Evolutionary conservation across 2,888 invertebrate genomes (phyloP).

Genomic region (Fabriciana adippe): DNA sequence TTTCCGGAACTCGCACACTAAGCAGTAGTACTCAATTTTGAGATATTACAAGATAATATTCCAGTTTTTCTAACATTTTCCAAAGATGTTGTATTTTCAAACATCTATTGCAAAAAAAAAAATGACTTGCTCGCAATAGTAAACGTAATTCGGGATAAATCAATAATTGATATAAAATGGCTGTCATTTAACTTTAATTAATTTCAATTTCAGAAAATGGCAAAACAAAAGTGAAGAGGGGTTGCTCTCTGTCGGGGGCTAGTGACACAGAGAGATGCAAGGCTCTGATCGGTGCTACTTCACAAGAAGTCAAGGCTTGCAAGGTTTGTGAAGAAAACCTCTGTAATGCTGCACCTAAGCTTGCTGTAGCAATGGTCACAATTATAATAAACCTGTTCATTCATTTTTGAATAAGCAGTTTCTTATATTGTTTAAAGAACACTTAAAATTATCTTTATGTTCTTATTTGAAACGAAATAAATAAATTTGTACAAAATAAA

Average conservation of each 20-base stretch:
- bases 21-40: too few relatives aligned
- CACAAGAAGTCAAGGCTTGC: background rate
- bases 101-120: too few relatives aligned
- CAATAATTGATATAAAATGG: background rate
- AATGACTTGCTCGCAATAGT: too few relatives aligned
- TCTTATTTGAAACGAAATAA: too few relatives aligned
- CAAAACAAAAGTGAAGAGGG: background rate
- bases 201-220: conserved; percentile 10
- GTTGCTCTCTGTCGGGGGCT: conserved; percentile 1
- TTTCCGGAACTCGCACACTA: too few relatives aligned
- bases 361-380: background rate
- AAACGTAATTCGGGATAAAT: too few relatives aligned
- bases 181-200: background rate
- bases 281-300: background rate
- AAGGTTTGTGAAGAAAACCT: background rate
- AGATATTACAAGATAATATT: too few relatives aligned
- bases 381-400: background rate
- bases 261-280: background rate
- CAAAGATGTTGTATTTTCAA: too few relatives aligned
- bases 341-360: conserved; percentile 2
- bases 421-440: too few relatives aligned
- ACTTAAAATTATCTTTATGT: too few relatives aligned
- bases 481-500: too few relatives aligned
- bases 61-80: too few relatives aligned
- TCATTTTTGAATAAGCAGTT: background rate